Evolutionary conservation across 2,888 invertebrate species (phyloP).

Genomic region (Cinara cedri): DNA sequence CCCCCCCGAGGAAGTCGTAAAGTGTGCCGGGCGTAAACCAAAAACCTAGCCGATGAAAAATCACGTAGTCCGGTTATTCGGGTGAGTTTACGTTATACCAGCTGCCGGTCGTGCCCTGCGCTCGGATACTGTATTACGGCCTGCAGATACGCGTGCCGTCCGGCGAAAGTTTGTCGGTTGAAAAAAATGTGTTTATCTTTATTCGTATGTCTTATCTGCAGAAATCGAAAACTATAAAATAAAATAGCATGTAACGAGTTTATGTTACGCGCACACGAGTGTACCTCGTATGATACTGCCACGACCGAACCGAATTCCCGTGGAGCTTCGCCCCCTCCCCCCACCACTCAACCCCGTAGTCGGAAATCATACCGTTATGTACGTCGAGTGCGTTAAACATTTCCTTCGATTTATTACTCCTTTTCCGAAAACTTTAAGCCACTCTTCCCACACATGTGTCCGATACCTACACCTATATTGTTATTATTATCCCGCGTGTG

Average conservation of each 20-base stretch:
- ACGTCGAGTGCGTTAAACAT: constrained; percentile 45
- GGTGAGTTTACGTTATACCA: too few species aligned
- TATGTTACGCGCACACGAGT: constrained; percentile 4
- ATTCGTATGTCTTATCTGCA: background rate
- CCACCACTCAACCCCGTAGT: too few species aligned
- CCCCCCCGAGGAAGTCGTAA: too few species aligned
- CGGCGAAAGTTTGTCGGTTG: too few species aligned
- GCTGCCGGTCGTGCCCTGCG: too few species aligned
- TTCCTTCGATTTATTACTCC: constrained; percentile 41
- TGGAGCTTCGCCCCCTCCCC: constrained; percentile 5
- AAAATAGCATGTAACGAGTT: too few species aligned
- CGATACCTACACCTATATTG: background rate
- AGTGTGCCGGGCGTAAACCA: too few species aligned
- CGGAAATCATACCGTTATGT: constrained; percentile 44
- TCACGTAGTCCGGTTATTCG: too few species aligned
- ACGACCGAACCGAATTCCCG: constrained; percentile 40
- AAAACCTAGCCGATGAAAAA: too few species aligned
- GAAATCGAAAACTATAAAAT: constrained; percentile 10
- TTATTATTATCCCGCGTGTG: background rate
- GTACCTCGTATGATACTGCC: too few species aligned
- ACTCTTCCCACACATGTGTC: background rate
- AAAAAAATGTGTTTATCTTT: background rate
- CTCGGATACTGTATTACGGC: too few species aligned
- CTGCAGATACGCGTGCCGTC: too few species aligned
- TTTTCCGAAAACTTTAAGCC: constrained; percentile 26